Evolutionary conservation across 2,888 invertebrate species (phyloP).

Genomic region (Chrysolina oricalcia): DNA sequence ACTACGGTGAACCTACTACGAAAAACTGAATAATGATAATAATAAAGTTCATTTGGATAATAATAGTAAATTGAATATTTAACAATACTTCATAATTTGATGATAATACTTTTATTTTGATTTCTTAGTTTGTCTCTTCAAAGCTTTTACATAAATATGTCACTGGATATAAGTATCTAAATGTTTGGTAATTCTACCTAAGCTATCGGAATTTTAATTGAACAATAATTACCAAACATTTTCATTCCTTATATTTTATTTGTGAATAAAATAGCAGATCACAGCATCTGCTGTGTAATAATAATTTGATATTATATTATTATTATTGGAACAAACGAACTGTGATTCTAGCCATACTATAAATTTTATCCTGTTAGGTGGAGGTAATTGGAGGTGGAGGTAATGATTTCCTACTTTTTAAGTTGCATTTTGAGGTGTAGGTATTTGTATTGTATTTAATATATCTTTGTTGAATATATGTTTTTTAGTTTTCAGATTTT

Average conservation of each 20-base stretch:
- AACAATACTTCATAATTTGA: not conserved
- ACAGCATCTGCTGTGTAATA: not conserved
- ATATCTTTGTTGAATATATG: constrained; percentile 1
- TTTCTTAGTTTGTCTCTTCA: constrained; percentile 7
- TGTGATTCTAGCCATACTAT: not conserved
- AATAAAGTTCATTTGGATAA: no score
- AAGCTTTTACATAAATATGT: not conserved
- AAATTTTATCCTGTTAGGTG: no score
- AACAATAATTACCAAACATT: not conserved
- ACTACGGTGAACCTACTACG: no score
- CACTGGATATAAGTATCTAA: not conserved
- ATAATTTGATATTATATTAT: not conserved
- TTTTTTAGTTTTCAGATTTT: not conserved
- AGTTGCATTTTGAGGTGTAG: constrained; percentile 8
- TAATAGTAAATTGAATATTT: no score
- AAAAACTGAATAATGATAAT: no score
- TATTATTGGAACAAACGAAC: not conserved
- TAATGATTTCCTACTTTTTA: not conserved
- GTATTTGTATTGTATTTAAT: not conserved
- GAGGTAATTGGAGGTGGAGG: no score
- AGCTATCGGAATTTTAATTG: not conserved
- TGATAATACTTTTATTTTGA: not conserved
- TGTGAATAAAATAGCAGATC: not conserved
- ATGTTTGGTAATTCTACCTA: not conserved
- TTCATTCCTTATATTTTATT: not conserved